Evolutionary conservation across 64 coral and sea anemone species (phyloP).

Genomic region (Stylophora pistillata): DNA sequence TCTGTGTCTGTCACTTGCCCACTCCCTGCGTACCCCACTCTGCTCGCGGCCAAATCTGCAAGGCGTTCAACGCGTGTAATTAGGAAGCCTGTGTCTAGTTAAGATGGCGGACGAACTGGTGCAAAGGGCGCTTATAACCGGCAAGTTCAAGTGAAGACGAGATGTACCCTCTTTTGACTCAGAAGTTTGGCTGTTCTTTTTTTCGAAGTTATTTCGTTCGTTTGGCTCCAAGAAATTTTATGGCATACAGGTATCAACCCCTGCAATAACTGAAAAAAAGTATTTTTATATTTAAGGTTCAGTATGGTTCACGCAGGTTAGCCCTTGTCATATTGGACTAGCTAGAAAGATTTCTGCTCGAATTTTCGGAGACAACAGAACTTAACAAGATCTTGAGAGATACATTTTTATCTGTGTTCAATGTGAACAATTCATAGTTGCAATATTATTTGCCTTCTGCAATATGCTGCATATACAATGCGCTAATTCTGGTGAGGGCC

Average conservation of each 20-base stretch:
- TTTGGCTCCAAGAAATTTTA: background rate
- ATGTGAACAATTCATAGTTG: too few species aligned
- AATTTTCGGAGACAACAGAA: too few species aligned
- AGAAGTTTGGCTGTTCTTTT: background rate
- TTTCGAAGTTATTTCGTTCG: background rate
- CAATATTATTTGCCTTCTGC: too few species aligned
- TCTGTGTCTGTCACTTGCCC: too few species aligned
- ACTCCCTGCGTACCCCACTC: background rate
- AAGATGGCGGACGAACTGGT: conserved; percentile 11
- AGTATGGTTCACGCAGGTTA: too few species aligned
- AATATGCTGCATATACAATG: too few species aligned
- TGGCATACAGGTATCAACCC: background rate
- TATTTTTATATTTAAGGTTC: background rate
- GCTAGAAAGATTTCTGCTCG: too few species aligned
- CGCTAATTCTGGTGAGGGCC: too few species aligned
- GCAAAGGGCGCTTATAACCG: background rate
- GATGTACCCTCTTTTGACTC: conserved; percentile 7
- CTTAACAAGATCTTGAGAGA: too few species aligned
- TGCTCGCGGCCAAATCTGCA: background rate
- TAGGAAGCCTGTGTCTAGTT: background rate
- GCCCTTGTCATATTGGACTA: too few species aligned
- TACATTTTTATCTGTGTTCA: too few species aligned
- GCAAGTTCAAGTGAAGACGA: background rate
- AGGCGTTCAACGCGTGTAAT: background rate
- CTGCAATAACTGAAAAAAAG: too few species aligned